Evolutionary conservation across 2,113 vertebrate genomes (phyloP).

Genomic region (Benthochromis sp.): DNA sequence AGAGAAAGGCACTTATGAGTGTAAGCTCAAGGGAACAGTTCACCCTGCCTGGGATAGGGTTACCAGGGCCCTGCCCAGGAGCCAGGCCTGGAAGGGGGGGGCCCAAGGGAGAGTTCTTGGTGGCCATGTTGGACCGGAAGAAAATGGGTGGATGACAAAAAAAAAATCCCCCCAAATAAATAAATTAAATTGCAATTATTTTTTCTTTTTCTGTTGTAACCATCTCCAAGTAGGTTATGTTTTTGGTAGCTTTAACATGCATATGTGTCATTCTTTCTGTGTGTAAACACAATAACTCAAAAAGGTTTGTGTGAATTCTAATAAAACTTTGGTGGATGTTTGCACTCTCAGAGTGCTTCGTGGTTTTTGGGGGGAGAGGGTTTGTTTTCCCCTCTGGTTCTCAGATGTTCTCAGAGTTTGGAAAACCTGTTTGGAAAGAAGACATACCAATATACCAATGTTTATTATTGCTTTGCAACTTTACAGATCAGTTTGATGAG

Average conservation of each 20-base stretch:
- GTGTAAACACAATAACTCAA: neutral
- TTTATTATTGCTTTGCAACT: neutral
- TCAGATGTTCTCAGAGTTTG: neutral
- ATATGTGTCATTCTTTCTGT: neutral
- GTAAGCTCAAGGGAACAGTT: neutral
- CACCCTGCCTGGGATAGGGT: rapidly evolving
- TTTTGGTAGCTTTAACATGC: neutral
- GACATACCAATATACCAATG: neutral
- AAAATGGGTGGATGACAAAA: neutral
- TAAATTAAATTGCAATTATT: neutral
- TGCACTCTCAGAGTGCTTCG: neutral
- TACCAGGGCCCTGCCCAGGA: neutral
- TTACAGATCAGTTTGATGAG: neutral
- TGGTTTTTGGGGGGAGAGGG: rapidly evolving
- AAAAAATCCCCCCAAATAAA: neutral
- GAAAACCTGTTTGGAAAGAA: neutral
- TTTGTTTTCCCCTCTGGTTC: neutral
- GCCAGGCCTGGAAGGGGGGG: neutral
- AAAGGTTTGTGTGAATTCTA: neutral
- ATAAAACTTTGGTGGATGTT: neutral
- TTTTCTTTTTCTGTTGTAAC: neutral
- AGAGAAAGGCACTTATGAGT: rapidly evolving
- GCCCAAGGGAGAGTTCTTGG: rapidly evolving
- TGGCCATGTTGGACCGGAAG: neutral
- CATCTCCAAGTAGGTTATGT: neutral